Base-by-base conservation (phyloP, 2,797 vertebrate species). In the Lepus townsendii region DNA sequence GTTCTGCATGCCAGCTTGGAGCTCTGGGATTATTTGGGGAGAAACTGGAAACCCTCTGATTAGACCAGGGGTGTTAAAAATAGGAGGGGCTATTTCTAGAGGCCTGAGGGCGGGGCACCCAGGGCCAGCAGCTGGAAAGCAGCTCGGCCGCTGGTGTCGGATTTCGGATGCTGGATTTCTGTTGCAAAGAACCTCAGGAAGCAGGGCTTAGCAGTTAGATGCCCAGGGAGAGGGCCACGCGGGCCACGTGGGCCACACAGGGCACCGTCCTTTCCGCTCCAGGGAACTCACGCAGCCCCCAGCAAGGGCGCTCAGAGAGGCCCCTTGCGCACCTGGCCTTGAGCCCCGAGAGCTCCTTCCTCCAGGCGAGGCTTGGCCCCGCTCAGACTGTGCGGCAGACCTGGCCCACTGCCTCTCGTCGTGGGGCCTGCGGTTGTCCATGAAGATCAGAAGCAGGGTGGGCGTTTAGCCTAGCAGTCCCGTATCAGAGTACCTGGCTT, bases 41-140 rank as follows among this genome's bases (percentile, higher is more conserved):
- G 93, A 97, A 96, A 95, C 47, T 76, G 66, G 93, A 95, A 85
- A 79, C 89, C 84, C 8, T 86, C 68, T 72, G 88, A 76, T 77
- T 3, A 62, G 93, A 68, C 79, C 19, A 86, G 92, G 83, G 83
- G 95, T 42, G 91, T 97, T 96, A 96, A 96, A 97, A 96, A 96
- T 93, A 96, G 92, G 93, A 94, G 85, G 71, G 52, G 80, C 50
- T 95, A 93, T 95, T 96, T 96, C 89, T 85, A 90, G 95, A 85
- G 75, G 30, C 50, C 0, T 8, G 75, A 52, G 0, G 0, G 12
- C 75, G 0, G 35, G 50, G 88, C 62, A 30, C 30, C 77, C 83
- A 20, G 77, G 13, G 68, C 88, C 73, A 52, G 24, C 42, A 0
- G 27, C 63, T 32, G n/a, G 42, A 47, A 3, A 62, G 83, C 87